Evolutionary conservation across 92 coral and sea anemone species (phyloP), one percentile per base, ranked within the genome.

Genomic region (Porites evermanni): DNA sequence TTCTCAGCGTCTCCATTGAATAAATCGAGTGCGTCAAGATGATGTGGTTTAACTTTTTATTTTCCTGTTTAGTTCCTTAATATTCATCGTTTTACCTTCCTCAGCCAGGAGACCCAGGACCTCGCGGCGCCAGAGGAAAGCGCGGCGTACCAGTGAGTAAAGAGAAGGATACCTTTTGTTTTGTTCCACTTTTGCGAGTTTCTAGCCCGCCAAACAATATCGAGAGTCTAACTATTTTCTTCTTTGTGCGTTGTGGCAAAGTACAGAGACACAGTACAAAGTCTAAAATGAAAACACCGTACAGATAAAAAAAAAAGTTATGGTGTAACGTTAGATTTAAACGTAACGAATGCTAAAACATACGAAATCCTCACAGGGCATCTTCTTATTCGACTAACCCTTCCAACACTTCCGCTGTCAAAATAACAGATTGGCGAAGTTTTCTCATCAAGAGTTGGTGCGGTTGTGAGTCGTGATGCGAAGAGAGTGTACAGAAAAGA

Each of bases 131-230:
- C 23, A 85, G 91, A 73, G 98, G 98, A 69, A 91, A 84, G 64
- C 91, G 93, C 19, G 98, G 98, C 9, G 53, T 66, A n/a, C 88
- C 98, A 63, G 98, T 93, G 52, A 84, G 98, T 75, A n/a, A 13
- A 8, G 1, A 56, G 5, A 51, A 56, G 16, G 61, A 56, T 56
- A 56, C 61, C 61, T 56, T 56, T 56, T 11, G 12, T 56, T 14
- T 56, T 38, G 47, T 12, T 14, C 17, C 13, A 56, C 61, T 2
- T 56, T 56, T 2, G 17, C 12, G 61, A 1, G 14, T 11, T 38
- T 38, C 7, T 38, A 38, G 47, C 47, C 1, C 0, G 3, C 2
- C 12, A 56, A 14, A 14, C 61, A 14, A 14, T 9, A 56, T 11
- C 61, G 61, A 56, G 61, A 17, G 61, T 56, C 61, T 11, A 56